Percentiles rank a stretch among this genome's conserved stretches.
These are phyloP conservation scores for Diplogasteroides magnus DNA, from an alignment of 1,140 invertebrate genomes.

Conservation along the genomic window DNA sequence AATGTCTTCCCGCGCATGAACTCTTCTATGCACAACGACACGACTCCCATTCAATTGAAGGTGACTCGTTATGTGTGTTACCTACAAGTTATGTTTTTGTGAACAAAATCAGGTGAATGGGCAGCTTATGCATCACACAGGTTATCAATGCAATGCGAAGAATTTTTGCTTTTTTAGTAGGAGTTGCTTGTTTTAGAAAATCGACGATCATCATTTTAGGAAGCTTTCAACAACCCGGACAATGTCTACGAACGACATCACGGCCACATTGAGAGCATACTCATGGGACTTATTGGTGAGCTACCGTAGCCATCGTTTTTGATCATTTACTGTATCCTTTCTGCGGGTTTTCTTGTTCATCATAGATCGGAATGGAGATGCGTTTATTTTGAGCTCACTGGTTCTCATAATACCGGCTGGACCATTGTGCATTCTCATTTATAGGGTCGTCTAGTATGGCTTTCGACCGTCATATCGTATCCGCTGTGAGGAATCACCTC, in stretches of 20 bases:
- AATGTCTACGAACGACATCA: slow-evolving; percentile 40
- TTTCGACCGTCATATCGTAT: slow-evolving; percentile 51
- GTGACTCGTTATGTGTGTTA: too few relatives aligned
- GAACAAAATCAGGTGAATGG: too few relatives aligned
- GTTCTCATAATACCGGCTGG: too few relatives aligned
- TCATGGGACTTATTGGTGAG: slow-evolving; percentile 50
- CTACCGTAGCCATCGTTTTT: slow-evolving; percentile 24
- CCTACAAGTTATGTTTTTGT: too few relatives aligned
- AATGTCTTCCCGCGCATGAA: slow-evolving; percentile 47
- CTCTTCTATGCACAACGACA: slow-evolving; percentile 29
- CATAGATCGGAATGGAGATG: too few relatives aligned
- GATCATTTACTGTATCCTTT: slow-evolving; percentile 17
- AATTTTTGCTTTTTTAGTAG: too few relatives aligned
- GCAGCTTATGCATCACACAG: too few relatives aligned
- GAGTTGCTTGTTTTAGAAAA: neutral
- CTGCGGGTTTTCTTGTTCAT: too few relatives aligned
- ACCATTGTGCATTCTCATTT: too few relatives aligned
- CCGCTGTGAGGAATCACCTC: slow-evolving; percentile 51
- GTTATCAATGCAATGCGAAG: too few relatives aligned
- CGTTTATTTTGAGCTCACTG: too few relatives aligned
- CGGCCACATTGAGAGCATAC: slow-evolving; percentile 48
- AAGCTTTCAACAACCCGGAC: slow-evolving; percentile 46
- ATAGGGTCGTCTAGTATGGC: too few relatives aligned
- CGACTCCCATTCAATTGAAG: slow-evolving; percentile 20
- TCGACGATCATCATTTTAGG: slow-evolving; percentile 20